Evolutionary conservation across 2,113 vertebrate species (phyloP).

Genomic region (Edolisoma coerulescens): DNA sequence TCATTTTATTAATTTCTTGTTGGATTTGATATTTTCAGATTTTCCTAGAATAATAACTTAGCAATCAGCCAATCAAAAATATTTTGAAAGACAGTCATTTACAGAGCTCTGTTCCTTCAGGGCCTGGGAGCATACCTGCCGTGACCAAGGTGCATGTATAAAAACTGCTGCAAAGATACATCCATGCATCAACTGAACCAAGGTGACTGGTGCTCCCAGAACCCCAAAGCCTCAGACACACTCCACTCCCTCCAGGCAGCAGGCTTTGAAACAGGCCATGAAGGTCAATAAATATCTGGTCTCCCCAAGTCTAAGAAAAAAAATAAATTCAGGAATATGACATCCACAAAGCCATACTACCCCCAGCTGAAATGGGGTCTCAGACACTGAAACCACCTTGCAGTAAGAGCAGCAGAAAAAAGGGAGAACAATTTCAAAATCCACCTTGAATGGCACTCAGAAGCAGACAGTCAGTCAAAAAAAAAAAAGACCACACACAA

Average conservation of each 20-base stretch:
- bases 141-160: not conserved
- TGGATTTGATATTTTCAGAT: not conserved
- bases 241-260: not conserved
- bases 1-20: not conserved
- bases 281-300: not conserved
- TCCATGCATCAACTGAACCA: not conserved
- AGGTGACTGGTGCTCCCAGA: not conserved
- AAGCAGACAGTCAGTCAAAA: not conserved
- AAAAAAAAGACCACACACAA: not conserved
- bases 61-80: not conserved
- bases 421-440: not conserved
- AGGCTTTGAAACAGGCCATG: not conserved
- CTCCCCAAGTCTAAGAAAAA: not conserved
- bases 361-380: not conserved
- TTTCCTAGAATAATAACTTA: not conserved
- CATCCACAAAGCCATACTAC: not conserved
- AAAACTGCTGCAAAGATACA: not conserved
- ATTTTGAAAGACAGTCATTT: not conserved
- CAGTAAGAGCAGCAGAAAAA: not conserved
- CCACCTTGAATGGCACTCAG: not conserved
- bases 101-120: not conserved
- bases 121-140: not conserved
- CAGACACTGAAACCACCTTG: not conserved
- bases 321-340: not conserved
- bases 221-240: not conserved